Evolutionary conservation across 2,888 invertebrate species (phyloP), one percentile per base, ranked within the genome.

Genomic region (Rotaria macrura): DNA sequence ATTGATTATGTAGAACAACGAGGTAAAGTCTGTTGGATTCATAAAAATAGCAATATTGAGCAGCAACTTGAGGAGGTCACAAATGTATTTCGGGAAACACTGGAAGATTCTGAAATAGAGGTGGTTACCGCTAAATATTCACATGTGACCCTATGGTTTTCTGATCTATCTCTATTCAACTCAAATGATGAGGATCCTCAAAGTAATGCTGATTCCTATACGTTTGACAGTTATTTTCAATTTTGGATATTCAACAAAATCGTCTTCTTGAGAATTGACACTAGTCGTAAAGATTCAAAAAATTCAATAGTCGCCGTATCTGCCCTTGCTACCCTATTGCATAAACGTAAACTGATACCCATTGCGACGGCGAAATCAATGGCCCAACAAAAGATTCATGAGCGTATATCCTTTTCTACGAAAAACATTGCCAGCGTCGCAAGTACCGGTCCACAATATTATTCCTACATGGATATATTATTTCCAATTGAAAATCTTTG

Each of bases 1-100:
- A 54, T 55, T 14, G 57, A 85, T 79, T 85, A 85, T 74, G 20
- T 85, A 6, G 83, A 83, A 34, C 52, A 47, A 47, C 57, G 47
- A 25, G 57, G 83, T 10, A 25, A 43, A 57, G n/a, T 85, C 5
- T 10, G 34, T 57, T 57, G 83, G 17, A 23, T 20, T 7, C 85
- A 83, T 52, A 7, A 43, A 47, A 83, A 43, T 47, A 47, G 20
- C 25, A 85, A 83, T 83, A 29, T 85, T 20, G 85, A 85, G 65
- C 29, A 83, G 47, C 38, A 55, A 55, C 57, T 83, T 47, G 20
- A 10, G 2, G 29, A 83, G 34, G 38, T 85, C 47, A 85, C 40
- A 29, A 10, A 57, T 25, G 34, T 49, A 43, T 85, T 85, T 83
- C 54, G 65, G 20, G 57, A 85, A 49, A 55, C 83, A 4, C 43